These are phyloP conservation scores for Characodon lateralis DNA, from an alignment of 2,797 vertebrate genomes.

Conservation along the genomic window DNA sequence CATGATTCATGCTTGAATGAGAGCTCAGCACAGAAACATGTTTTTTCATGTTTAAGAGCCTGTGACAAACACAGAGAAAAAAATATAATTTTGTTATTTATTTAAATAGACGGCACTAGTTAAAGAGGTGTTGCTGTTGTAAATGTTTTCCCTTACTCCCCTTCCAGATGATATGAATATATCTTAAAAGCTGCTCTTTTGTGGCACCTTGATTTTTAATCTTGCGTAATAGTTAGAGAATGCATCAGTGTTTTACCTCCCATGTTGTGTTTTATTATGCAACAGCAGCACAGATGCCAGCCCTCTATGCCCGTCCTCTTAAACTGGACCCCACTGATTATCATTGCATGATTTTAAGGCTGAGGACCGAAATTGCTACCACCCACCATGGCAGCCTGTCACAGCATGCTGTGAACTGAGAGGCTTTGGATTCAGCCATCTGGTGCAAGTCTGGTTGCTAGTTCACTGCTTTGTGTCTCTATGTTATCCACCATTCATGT, in stretches of 20 bases:
- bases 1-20: slow-evolving; percentile 53
- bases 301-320: slow-evolving; percentile 24
- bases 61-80: slow-evolving; percentile 28
- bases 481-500: slow-evolving; percentile 27
- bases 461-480: slow-evolving; percentile 35
- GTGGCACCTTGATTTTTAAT: slow-evolving; percentile 39
- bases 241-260: slow-evolving; percentile 15
- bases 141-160: slow-evolving; percentile 45
- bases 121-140: slow-evolving; percentile 33
- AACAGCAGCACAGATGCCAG: slow-evolving; percentile 32
- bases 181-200: slow-evolving; percentile 28
- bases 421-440: slow-evolving; percentile 73
- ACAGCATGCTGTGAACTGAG: slow-evolving; percentile 57
- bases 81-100: slow-evolving; percentile 53
- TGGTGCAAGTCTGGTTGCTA: slow-evolving; percentile 54
- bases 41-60: slow-evolving; percentile 47
- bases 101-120: slow-evolving; percentile 48
- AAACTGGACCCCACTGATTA: slow-evolving; percentile 61
- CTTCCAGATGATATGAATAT: slow-evolving; percentile 15
- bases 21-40: slow-evolving; percentile 14
- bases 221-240: slow-evolving; percentile 11
- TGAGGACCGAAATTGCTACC: slow-evolving; percentile 64
- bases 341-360: slow-evolving; percentile 60
- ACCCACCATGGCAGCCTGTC: slow-evolving; percentile 70
- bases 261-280: slow-evolving; percentile 6